These are phyloP conservation scores for Heliopora coerulea DNA, from an alignment of 92 coral and sea anemone genomes.

Conservation along the genomic window DNA sequence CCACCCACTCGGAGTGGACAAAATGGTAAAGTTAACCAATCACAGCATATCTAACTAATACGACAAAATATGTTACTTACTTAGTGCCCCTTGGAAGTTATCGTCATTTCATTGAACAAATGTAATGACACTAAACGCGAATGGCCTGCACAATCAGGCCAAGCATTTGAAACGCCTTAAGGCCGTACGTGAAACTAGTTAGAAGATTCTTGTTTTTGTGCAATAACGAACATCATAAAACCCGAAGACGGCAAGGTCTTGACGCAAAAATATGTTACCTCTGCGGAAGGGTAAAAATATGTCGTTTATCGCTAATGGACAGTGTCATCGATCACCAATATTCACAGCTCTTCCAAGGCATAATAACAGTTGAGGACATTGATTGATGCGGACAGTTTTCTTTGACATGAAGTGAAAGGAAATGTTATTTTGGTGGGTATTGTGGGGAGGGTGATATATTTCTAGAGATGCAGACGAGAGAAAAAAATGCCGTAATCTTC, in stretches of 20 bases:
- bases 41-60: slow-evolving; percentile 14
- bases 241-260: neutral
- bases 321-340: slow-evolving; percentile 14
- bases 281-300: neutral
- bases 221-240: neutral
- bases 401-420: too few relatives aligned
- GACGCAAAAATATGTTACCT: neutral
- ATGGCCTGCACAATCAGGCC: neutral
- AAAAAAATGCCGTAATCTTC: slow-evolving; percentile 6
- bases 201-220: neutral
- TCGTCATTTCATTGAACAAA: slow-evolving; percentile 6
- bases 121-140: neutral
- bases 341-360: too few relatives aligned
- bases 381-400: too few relatives aligned
- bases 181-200: neutral
- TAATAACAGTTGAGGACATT: too few relatives aligned
- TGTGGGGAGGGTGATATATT: too few relatives aligned
- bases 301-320: slow-evolving; percentile 30
- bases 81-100: slow-evolving; percentile 8
- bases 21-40: slow-evolving; percentile 15
- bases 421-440: neutral
- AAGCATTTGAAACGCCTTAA: neutral
- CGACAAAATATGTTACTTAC: neutral
- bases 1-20: slow-evolving; percentile 45
- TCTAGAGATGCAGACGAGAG: too few relatives aligned